phyloP scores from a whole-genome alignment of 1,140 invertebrate species.

The Thaumatotibia leucotreta region DNA sequence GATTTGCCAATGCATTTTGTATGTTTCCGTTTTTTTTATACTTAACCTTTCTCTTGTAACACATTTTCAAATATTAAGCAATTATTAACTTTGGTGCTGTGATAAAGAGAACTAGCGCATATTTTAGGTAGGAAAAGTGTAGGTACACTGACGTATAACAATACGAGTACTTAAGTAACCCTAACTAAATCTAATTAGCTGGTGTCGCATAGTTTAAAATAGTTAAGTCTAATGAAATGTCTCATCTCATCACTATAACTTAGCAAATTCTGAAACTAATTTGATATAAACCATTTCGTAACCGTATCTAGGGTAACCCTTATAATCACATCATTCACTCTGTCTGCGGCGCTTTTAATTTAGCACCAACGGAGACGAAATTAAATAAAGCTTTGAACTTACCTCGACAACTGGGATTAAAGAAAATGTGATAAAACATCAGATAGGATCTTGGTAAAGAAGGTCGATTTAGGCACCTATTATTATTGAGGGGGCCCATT shows the following conservation, averaged over 20 bases:
- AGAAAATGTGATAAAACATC: background rate
- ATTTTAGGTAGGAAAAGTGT: too few relatives aligned
- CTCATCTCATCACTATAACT: background rate
- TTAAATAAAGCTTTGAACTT: constrained; percentile 6
- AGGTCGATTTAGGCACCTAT: background rate
- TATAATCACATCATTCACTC: constrained; percentile 5
- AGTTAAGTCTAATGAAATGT: constrained; percentile 1
- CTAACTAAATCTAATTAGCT: background rate
- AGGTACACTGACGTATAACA: too few relatives aligned
- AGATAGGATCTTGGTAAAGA: background rate
- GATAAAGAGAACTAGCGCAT: too few relatives aligned
- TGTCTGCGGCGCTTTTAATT: constrained; percentile 9
- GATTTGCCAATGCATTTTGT: too few relatives aligned
- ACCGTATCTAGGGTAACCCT: background rate
- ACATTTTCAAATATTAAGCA: too few relatives aligned
- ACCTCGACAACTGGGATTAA: background rate
- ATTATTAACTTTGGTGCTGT: too few relatives aligned
- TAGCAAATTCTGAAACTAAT: background rate
- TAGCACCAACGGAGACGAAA: background rate
- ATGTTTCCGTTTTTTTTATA: too few relatives aligned
- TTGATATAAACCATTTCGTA: background rate
- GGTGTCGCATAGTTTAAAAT: background rate
- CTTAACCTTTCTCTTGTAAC: too few relatives aligned
- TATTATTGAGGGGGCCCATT: too few relatives aligned
- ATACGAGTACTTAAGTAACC: too few relatives aligned